phyloP scores from a whole-genome alignment of 2,888 invertebrate species.

The Crepidodera aurea region DNA sequence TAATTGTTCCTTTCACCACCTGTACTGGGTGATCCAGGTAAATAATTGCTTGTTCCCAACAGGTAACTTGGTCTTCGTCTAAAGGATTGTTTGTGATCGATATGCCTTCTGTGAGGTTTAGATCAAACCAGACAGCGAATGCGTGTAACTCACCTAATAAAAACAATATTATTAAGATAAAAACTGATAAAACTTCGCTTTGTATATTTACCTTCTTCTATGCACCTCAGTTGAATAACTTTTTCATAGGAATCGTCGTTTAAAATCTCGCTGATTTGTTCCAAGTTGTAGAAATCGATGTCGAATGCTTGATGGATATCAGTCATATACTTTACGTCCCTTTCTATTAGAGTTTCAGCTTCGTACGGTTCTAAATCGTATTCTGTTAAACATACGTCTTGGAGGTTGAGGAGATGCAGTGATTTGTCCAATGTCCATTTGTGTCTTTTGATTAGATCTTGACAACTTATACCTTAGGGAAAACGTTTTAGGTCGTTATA shows the following conservation, averaged over 20 bases:
- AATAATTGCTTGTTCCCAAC: conserved; percentile 84
- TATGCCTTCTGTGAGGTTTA: conserved; percentile 71
- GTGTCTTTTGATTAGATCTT: conserved; percentile 27
- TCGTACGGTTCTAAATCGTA: conserved; percentile 70
- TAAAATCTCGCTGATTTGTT: conserved; percentile 61
- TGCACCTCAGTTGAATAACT: conserved; percentile 37
- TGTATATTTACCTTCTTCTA: conserved; percentile 54
- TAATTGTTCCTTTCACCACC: conserved; percentile 37
- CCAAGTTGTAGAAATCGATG: conserved; percentile 70
- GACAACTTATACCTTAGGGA: conserved; percentile 34
- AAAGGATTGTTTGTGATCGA: conserved; percentile 70
- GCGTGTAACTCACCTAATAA: conserved; percentile 66
- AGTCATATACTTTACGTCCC: conserved; percentile 67
- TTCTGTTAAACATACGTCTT: conserved; percentile 55
- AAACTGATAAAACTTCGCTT: not conserved
- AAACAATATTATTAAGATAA: not conserved
- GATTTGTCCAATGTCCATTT: conserved; percentile 27
- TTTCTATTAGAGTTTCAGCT: conserved; percentile 70
- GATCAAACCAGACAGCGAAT: conserved; percentile 77
- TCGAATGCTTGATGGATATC: conserved; percentile 65
- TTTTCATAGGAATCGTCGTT: conserved; percentile 36
- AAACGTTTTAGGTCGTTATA: too few species aligned
- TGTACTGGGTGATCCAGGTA: conserved; percentile 63
- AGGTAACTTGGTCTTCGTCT: conserved; percentile 63
- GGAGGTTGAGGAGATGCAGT: conserved; percentile 49